Evolutionary conservation across 2,113 vertebrate genomes (phyloP), one percentile per base, ranked within the genome.

Genomic region (Pseudopipra pipra): DNA sequence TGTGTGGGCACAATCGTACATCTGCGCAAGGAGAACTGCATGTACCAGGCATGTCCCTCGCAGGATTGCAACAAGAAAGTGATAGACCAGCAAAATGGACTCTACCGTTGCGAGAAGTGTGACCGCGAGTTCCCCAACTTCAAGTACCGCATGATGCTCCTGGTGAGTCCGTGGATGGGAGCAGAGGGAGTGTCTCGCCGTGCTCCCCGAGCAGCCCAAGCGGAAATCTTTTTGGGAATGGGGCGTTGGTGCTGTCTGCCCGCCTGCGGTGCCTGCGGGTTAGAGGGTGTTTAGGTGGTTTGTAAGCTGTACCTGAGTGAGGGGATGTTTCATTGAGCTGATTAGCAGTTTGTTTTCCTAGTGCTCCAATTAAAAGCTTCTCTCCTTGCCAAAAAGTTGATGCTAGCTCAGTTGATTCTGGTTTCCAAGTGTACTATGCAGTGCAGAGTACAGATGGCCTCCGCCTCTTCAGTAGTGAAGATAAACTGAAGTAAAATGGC

Each of bases 61-160:
- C 98, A 98, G 87, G 99, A 99, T 75, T 99, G 99, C 98, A 99
- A 99, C 94, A 99, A 99, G 93, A 99, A 99, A 96, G 99, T 99
- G 98, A 97, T 99, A 31, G 99, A 99, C 97, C 98, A 99, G 35
- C 99, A 99, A 31, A 99, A 99, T 3, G 99, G 99, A 39, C 98
- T 99, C 83, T 99, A 98, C 90, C 99, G 99, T 71, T 99, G 99
- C 25, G 99, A 99, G 75, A 99, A 99, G 96, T 99, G 99, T 1
- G 98, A 99, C 97, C 98, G 98, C 35, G 99, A 99, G 56, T 99
- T 99, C 94, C 99, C 99, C 89, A 99, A 98, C 97, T 99, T 99
- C 98, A 99, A 99, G 97, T 99, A 99, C 97, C 99, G 99, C 78
- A 98, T 99, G 98, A 99, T 99, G 97, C 98, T 99, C 5, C 98